Evolutionary conservation across 2,888 invertebrate species (phyloP), one percentile per base, ranked within the genome.

Genomic region (Andrena minutula): DNA sequence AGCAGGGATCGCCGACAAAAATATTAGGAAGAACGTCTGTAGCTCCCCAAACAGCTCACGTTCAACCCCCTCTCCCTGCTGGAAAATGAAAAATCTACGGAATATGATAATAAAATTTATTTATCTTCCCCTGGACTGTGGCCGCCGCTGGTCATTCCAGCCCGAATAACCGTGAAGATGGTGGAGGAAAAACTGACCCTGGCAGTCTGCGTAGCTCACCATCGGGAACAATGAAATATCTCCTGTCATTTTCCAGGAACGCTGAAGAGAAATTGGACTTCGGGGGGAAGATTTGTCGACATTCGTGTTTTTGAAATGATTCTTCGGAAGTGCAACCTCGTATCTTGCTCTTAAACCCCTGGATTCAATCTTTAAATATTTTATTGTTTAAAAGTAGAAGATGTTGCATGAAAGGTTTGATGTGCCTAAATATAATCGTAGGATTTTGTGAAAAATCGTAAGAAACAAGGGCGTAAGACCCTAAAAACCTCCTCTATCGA

Each of bases 61-160:
- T 58, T 68, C 64, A 56, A 56, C 23, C 10, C 8, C 10, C 56
- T 72, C 65, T 75, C 72, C 66, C 78, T 58, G 23, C 51, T 68
- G 81, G 77, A 86, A 74, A 86, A 87, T 91, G 91, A 91, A 90
- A 91, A 91, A 91, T 91, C 89, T 76, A 65, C 71, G 61, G 83
- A 88, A 90, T 91, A 90, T 90, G 91, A 90, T 91, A 90, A 91
- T 92, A 89, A 88, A 88, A 88, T 89, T 84, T 86, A 78, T 79
- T 77, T 85, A 64, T 72, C 66, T 83, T 80, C 28, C 75, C 70
- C 58, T 35, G 68, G 32, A 26, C 26, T 16, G 5, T 63, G 66
- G 47, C 47, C 60, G 23, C 75, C 78, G 68, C 47, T 47, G 73
- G 80, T 76, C 76, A 74, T 84, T 75, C 41, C 53, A 78, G 73